Conservation (phyloP, 2,888 invertebrate genomes). For the Lithophane leautieri region DNA sequence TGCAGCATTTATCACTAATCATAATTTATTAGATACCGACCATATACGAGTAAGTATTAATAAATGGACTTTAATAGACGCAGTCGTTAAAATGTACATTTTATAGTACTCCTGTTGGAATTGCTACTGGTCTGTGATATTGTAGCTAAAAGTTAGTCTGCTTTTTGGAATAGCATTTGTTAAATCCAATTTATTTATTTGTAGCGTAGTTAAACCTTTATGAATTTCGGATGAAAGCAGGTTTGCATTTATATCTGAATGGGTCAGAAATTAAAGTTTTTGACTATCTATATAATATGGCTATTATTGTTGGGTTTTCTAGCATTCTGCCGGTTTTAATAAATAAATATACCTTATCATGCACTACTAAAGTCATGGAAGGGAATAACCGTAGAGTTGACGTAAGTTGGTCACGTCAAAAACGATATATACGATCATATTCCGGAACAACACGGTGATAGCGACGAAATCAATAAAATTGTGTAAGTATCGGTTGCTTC, state of each 20-base stretch:
- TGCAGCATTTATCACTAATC: slow-evolving; percentile 63
- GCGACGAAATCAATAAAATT: background rate
- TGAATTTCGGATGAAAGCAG: slow-evolving; percentile 13
- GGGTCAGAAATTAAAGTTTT: background rate
- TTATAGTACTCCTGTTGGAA: slow-evolving; percentile 35
- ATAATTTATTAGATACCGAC: slow-evolving; percentile 64
- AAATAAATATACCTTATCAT: slow-evolving; percentile 6
- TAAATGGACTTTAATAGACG: slow-evolving; percentile 40
- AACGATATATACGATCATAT: background rate
- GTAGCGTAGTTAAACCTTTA: slow-evolving; percentile 17
- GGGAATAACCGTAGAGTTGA: background rate
- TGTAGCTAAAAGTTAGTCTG: slow-evolving; percentile 20
- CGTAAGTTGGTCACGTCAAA: slow-evolving; percentile 1
- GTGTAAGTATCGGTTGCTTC: background rate
- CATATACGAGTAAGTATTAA: slow-evolving; percentile 52
- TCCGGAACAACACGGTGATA: background rate
- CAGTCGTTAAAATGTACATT: slow-evolving; percentile 48
- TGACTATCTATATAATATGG: background rate
- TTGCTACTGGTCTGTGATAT: slow-evolving; percentile 21
- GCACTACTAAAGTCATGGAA: background rate
- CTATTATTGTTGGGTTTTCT: background rate
- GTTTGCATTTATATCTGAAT: slow-evolving; percentile 1
- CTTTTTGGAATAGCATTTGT: slow-evolving; percentile 17
- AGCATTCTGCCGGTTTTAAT: background rate
- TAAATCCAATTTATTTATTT: slow-evolving; percentile 25